These are phyloP conservation scores for Geopemphigus sp. DNA, from an alignment of 1,140 invertebrate genomes.

Conservation along the genomic window DNA sequence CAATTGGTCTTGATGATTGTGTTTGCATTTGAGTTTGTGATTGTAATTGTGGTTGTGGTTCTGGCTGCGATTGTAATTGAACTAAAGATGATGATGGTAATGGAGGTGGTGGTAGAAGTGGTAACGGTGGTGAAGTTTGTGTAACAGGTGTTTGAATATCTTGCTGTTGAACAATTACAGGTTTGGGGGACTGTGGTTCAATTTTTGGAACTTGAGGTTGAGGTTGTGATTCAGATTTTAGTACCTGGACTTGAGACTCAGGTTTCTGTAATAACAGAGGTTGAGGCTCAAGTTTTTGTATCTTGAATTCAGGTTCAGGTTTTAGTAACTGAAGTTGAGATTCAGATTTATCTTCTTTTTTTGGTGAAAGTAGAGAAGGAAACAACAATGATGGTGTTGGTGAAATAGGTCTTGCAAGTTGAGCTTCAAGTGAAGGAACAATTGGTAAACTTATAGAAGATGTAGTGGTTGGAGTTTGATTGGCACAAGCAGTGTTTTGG, in stretches of 20 bases:
- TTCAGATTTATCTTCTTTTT: conserved; percentile 33
- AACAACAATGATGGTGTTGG: conserved; percentile 60
- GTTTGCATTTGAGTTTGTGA: conserved; percentile 2
- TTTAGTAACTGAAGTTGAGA: conserved; percentile 1
- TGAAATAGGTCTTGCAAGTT: conserved; percentile 69
- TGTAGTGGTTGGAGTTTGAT: conserved; percentile 57
- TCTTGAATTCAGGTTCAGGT: not conserved
- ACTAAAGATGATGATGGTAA: not conserved
- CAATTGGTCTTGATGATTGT: conserved; percentile 3
- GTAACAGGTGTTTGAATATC: conserved; percentile 50
- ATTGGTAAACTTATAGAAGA: conserved; percentile 56
- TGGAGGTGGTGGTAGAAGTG: conserved; percentile 44
- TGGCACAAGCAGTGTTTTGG: conserved; percentile 75
- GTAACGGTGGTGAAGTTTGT: conserved; percentile 33
- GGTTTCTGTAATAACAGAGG: not conserved
- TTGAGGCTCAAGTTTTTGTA: conserved; percentile 20
- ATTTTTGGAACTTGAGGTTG: conserved; percentile 17
- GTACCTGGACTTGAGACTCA: not conserved
- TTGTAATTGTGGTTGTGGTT: not conserved
- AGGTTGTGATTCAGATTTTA: not conserved
- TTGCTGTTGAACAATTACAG: conserved; percentile 38
- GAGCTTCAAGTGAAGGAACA: conserved; percentile 71
- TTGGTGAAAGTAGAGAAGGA: conserved; percentile 55
- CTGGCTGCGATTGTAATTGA: conserved; percentile 11
- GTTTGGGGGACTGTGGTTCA: conserved; percentile 36